Percentiles rank a stretch among this genome's conserved stretches.
Evolutionary conservation across 2,797 vertebrate species (phyloP).

Genomic region (Parotocinclus haroldoi): DNA sequence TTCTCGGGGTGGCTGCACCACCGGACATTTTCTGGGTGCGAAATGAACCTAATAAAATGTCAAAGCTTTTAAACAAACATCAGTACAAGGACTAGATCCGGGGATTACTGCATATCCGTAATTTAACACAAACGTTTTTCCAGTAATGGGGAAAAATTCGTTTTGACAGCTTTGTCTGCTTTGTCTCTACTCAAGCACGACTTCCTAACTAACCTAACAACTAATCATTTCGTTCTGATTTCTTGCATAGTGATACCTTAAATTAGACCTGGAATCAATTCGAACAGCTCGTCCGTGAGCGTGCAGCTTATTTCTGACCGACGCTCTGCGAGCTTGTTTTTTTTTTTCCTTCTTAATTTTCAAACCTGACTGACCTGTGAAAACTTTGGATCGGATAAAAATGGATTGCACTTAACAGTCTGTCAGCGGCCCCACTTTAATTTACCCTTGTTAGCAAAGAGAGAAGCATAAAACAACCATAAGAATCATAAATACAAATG

Average conservation of each 20-base stretch:
- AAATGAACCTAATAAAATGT: no score
- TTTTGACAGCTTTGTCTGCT: no score
- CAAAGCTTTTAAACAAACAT: no score
- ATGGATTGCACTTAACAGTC: slow-evolving; percentile 46
- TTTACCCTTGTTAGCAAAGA: slow-evolving; percentile 44
- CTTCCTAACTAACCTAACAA: no score
- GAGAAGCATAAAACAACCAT: slow-evolving; percentile 41
- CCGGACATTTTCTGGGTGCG: no score
- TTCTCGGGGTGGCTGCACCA: no score
- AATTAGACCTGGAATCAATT: slow-evolving; percentile 7
- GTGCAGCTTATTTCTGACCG: slow-evolving; percentile 31
- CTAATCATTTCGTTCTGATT: slow-evolving; percentile 13
- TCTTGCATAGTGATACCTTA: slow-evolving; percentile 36
- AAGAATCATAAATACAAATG: slow-evolving; percentile 42
- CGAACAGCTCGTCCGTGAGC: slow-evolving; percentile 14
- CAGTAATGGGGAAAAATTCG: no score
- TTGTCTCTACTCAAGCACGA: no score
- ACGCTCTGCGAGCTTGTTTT: slow-evolving; percentile 11
- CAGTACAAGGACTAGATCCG: no score
- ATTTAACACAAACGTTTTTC: no score
- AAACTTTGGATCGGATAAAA: slow-evolving; percentile 31
- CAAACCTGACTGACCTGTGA: slow-evolving; percentile 37
- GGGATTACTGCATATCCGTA: no score
- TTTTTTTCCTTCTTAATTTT: no score
- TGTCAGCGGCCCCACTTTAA: slow-evolving; percentile 36